Percentiles rank a stretch among this genome's conserved stretches.
Conservation (phyloP, 2,113 vertebrate genomes). For the Opisthocomus hoazin region DNA sequence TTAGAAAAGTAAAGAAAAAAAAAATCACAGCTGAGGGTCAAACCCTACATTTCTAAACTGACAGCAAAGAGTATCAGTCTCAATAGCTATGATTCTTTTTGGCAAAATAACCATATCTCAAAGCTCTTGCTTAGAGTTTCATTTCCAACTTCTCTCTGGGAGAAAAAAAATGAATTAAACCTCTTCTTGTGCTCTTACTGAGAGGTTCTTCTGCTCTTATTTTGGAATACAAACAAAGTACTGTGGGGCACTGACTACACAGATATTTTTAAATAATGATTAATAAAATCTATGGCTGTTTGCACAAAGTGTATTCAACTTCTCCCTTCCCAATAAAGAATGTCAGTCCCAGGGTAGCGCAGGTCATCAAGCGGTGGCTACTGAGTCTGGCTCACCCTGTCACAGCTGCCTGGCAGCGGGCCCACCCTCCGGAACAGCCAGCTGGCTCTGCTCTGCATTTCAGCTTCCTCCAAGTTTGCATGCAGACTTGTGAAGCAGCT, state of each 20-base stretch:
- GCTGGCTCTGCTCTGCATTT: conserved; percentile 7
- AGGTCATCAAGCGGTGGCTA: conserved; percentile 24
- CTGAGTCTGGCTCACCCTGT: not conserved
- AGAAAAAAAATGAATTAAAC: not conserved
- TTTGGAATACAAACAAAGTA: not conserved
- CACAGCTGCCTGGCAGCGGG: conserved; percentile 35
- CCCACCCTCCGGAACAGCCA: conserved; percentile 24
- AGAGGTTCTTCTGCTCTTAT: not conserved
- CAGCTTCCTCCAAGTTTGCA: not conserved
- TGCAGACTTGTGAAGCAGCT: conserved; percentile 23
- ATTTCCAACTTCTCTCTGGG: not conserved
- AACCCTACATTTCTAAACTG: not conserved
- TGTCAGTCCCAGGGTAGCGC: not conserved
- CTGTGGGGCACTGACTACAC: not conserved
- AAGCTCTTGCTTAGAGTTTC: not conserved
- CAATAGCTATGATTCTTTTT: not conserved
- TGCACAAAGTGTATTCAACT: not conserved
- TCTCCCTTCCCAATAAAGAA: not conserved
- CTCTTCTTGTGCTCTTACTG: not conserved
- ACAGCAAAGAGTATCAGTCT: not conserved
- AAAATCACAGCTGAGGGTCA: not conserved
- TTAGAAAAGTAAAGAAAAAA: not conserved
- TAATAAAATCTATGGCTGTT: not conserved
- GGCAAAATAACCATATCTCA: not conserved
- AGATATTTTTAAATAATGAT: not conserved